Base-by-base conservation (phyloP, 2,888 invertebrate species). In the Uropetala carovei region DNA sequence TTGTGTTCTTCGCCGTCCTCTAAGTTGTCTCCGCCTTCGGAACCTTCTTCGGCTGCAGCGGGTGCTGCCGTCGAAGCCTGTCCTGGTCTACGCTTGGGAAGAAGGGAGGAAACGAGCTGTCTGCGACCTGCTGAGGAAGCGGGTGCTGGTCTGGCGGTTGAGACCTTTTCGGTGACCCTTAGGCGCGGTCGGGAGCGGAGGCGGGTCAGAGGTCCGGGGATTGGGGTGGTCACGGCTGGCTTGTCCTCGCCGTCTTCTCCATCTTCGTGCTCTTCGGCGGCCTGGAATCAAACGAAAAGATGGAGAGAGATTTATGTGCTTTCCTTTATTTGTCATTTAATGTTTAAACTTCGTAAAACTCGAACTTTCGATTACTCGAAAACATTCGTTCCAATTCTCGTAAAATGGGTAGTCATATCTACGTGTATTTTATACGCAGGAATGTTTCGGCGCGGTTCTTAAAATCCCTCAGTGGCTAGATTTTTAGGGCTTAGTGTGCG, bases 121-220 rank as follows among this genome's bases (percentile, higher is more conserved):
- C 92, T 56, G 59, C 92, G 92, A 14, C 92, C 81, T 9, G 94
- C 94, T 0, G 94, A 93, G 5, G 94, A 92, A 0, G 94, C 93
- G 43, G 92, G 64, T 0, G 95, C 93, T 0, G 94, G 94, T 0
- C 94, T 93, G 7, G 94, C 94, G 0, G 95, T 94, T 27, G 93
- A 92, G 7, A 94, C 94, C 92, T 95, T 95, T 10, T 94, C 95
- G 43, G 95, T 95, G 4, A 95, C 94, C 92, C 95, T 95, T 5
- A 95, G 94, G 43, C 95, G 94, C 81, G 95, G 95, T 81, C 95
- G 94, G 92, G 95, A 95, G 68, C 95, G 94, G 27, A 95, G 94
- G 91, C 95, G 95, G 92, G 95, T 95, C 92, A 95, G 93, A 0
- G 95, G 95, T 92, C 95, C 95, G 0, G 94, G 94, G 2, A 95